Percentiles rank a stretch among this genome's conserved stretches.
phyloP scores from a whole-genome alignment of 2,888 invertebrate species.

The Seira ritae region DNA sequence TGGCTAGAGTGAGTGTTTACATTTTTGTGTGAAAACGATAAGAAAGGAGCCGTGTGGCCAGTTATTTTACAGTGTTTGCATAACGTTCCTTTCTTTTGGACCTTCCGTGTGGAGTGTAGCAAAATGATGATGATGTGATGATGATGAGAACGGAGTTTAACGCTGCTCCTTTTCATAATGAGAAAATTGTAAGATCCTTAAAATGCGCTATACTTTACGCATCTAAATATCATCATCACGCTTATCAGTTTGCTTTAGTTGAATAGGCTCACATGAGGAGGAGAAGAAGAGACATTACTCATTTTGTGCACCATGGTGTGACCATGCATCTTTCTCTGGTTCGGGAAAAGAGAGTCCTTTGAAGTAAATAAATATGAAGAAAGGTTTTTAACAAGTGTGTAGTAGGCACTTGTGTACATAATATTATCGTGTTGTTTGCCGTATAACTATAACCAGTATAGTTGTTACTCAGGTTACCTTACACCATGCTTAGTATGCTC shows the following conservation, averaged over 20 bases:
- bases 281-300: slow-evolving; percentile 60
- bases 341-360: slow-evolving; percentile 22
- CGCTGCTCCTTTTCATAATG: background rate
- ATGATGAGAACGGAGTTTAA: background rate
- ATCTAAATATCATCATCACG: background rate
- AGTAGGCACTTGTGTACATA: background rate
- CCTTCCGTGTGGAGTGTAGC: slow-evolving; percentile 41
- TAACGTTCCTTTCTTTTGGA: slow-evolving; percentile 35
- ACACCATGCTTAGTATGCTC: slow-evolving; percentile 25
- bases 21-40: slow-evolving; percentile 41
- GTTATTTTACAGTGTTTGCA: slow-evolving; percentile 20
- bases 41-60: slow-evolving; percentile 39
- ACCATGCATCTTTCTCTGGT: slow-evolving; percentile 53
- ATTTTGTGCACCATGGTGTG: slow-evolving; percentile 61
- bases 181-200: background rate
- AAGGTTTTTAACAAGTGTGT: background rate
- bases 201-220: background rate
- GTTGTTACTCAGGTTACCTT: slow-evolving; percentile 26
- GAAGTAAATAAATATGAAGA: slow-evolving; percentile 36
- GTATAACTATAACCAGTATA: slow-evolving; percentile 23
- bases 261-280: slow-evolving; percentile 48
- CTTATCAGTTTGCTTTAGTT: background rate
- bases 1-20: slow-evolving; percentile 15
- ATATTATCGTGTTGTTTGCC: background rate
- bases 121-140: no score